A percentile compares a stretch with the other conserved stretches of the same genome.
Conservation (phyloP, 2,113 vertebrate species). For the Xyliphius kryptos region DNA sequence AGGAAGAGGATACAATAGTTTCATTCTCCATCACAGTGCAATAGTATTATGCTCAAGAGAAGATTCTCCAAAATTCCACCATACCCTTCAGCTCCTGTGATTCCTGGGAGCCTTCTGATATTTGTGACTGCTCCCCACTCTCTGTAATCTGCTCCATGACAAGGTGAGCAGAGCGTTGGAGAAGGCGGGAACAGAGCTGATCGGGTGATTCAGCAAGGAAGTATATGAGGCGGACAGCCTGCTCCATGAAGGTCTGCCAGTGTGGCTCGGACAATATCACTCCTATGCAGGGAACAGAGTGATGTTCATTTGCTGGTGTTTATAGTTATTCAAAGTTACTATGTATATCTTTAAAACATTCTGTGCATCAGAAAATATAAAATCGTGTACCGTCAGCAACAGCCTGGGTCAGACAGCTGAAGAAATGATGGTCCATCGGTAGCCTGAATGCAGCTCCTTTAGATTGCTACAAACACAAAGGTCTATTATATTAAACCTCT, state of each 20-base stretch:
- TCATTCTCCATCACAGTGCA: too few relatives aligned
- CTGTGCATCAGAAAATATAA: not conserved
- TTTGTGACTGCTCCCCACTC: slow-evolving; percentile 47
- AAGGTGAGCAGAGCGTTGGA: slow-evolving; percentile 69
- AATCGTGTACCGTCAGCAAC: slow-evolving; percentile 70
- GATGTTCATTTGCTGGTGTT: not conserved
- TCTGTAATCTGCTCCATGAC: slow-evolving; percentile 51
- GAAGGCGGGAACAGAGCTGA: slow-evolving; percentile 74
- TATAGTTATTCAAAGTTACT: not conserved
- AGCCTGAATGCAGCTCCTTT: slow-evolving; percentile 75
- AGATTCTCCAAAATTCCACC: too few relatives aligned
- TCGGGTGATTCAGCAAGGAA: slow-evolving; percentile 85
- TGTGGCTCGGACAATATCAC: slow-evolving; percentile 65
- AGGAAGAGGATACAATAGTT: not conserved
- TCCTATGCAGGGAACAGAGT: slow-evolving; percentile 43
- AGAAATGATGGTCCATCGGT: slow-evolving; percentile 76
- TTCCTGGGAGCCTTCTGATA: slow-evolving; percentile 50
- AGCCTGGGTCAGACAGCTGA: slow-evolving; percentile 68
- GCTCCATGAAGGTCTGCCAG: slow-evolving; percentile 91
- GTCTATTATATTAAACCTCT: too few relatives aligned
- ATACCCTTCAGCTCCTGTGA: slow-evolving; percentile 57
- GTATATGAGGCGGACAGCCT: slow-evolving; percentile 78
- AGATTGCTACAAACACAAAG: too few relatives aligned
- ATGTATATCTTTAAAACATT: too few relatives aligned
- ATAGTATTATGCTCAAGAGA: too few relatives aligned